Evolutionary conservation across 2,888 invertebrate genomes (phyloP).

Genomic region (Smittia aterrima): DNA sequence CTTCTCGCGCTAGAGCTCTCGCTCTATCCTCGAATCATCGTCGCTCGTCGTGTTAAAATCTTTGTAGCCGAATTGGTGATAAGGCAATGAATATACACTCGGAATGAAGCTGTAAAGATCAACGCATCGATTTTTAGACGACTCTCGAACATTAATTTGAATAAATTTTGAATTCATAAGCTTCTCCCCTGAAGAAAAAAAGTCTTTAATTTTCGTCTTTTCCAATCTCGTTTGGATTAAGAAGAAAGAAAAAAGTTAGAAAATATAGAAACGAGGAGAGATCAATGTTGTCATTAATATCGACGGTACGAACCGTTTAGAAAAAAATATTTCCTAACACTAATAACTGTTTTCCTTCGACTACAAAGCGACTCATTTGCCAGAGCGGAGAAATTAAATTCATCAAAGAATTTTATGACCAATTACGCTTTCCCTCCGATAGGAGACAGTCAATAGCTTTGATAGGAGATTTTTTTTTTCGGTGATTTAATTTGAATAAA

Average conservation of each 20-base stretch:
- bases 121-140: slow-evolving; percentile 37
- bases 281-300: slow-evolving; percentile 41
- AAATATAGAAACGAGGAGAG: slow-evolving; percentile 19
- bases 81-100: slow-evolving; percentile 29
- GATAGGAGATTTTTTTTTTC: neutral
- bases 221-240: neutral
- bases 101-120: slow-evolving; percentile 40
- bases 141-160: slow-evolving; percentile 28
- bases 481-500: slow-evolving; percentile 36
- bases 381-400: no score
- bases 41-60: slow-evolving; percentile 33
- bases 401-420: no score
- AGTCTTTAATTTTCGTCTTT: neutral
- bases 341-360: neutral
- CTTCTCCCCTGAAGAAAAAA: neutral
- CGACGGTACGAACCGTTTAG: slow-evolving; percentile 26
- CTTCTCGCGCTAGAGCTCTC: neutral
- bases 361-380: neutral
- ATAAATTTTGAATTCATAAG: slow-evolving; percentile 35
- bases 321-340: slow-evolving; percentile 24
- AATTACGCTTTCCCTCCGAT: no score
- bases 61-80: slow-evolving; percentile 31
- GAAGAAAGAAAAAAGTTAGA: neutral
- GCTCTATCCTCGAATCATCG: no score
- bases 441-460: neutral